A percentile compares a stretch with the other conserved stretches of the same genome.
These are phyloP conservation scores for Xenus cinereus DNA, from an alignment of 2,113 vertebrate genomes.

Conservation along the genomic window DNA sequence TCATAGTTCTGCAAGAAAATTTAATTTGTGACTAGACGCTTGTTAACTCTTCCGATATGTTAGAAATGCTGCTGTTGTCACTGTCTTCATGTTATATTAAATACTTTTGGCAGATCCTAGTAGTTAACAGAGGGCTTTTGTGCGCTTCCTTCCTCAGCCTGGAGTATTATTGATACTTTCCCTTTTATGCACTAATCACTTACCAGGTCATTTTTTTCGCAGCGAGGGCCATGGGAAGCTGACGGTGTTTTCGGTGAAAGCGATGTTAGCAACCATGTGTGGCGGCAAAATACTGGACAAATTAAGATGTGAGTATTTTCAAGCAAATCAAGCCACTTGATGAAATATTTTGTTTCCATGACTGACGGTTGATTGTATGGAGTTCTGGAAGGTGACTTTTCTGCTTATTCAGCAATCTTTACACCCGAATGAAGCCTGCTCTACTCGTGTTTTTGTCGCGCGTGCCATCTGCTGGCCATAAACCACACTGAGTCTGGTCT, in stretches of 20 bases:
- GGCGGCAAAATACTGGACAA: slow-evolving; percentile 98
- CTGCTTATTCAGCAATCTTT: rapidly evolving
- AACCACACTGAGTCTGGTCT: rapidly evolving
- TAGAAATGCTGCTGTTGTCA: not conserved
- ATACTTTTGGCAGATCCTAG: not conserved
- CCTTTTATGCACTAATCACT: not conserved
- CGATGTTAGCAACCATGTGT: slow-evolving; percentile 97
- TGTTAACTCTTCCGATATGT: not conserved
- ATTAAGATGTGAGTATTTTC: slow-evolving; percentile 87
- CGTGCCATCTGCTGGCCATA: not conserved
- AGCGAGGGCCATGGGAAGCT: slow-evolving; percentile 96
- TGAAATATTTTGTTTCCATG: not conserved
- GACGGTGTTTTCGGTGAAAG: slow-evolving; percentile 97
- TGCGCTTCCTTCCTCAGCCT: not conserved
- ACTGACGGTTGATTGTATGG: rapidly evolving
- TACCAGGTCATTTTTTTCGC: slow-evolving; percentile 27
- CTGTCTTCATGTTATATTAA: not conserved
- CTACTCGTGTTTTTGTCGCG: rapidly evolving
- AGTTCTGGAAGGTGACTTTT: not conserved
- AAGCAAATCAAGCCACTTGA: not conserved
- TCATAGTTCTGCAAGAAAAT: not conserved
- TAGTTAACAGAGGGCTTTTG: rapidly evolving
- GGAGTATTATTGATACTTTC: not conserved
- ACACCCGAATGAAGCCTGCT: rapidly evolving
- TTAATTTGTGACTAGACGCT: not conserved